A percentile compares a stretch with the other conserved stretches of the same genome.
Evolutionary conservation across 2,888 invertebrate genomes (phyloP).

Genomic region (Epirrhoe alternata): DNA sequence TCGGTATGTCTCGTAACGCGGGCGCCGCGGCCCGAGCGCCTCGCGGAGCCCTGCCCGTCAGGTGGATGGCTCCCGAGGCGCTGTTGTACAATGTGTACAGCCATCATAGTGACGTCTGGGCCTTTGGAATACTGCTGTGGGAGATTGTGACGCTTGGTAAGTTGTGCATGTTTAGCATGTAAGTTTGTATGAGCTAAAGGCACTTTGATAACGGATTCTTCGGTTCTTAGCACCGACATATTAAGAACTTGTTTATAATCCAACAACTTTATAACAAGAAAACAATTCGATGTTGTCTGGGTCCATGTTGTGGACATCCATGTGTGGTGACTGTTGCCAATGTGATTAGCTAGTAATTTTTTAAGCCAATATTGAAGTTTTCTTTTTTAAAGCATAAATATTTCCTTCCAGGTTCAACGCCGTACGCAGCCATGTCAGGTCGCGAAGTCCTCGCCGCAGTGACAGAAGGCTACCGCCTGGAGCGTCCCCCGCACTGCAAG

Average conservation of each 20-base stretch:
- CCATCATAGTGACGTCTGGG: constrained; percentile 94
- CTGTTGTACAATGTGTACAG: constrained; percentile 91
- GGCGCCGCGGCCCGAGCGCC: constrained; percentile 73
- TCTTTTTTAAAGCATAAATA: background rate
- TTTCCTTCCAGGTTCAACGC: constrained; percentile 88
- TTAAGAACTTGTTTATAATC: no score
- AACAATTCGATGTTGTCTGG: no score
- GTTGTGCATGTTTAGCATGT: constrained; percentile 20
- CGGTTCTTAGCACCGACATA: no score
- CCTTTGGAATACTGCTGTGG: constrained; percentile 94
- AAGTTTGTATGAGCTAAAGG: no score
- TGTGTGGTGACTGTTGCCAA: no score
- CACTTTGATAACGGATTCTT: no score
- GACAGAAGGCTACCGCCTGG: constrained; percentile 90
- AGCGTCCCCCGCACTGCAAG: constrained; percentile 92
- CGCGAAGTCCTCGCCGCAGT: constrained; percentile 93
- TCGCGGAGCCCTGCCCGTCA: constrained; percentile 87
- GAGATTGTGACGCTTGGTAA: constrained; percentile 93
- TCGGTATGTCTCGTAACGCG: constrained; percentile 92
- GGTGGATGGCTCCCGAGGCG: constrained; percentile 96
- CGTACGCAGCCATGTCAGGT: constrained; percentile 93
- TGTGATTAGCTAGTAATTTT: no score
- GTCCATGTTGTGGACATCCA: no score
- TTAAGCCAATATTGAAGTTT: no score
- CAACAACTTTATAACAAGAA: no score